A percentile compares a stretch with the other conserved stretches of the same genome.
These are phyloP conservation scores for Cataglyphis albicans DNA, from an alignment of 2,888 invertebrate genomes.

Conservation along the genomic window DNA sequence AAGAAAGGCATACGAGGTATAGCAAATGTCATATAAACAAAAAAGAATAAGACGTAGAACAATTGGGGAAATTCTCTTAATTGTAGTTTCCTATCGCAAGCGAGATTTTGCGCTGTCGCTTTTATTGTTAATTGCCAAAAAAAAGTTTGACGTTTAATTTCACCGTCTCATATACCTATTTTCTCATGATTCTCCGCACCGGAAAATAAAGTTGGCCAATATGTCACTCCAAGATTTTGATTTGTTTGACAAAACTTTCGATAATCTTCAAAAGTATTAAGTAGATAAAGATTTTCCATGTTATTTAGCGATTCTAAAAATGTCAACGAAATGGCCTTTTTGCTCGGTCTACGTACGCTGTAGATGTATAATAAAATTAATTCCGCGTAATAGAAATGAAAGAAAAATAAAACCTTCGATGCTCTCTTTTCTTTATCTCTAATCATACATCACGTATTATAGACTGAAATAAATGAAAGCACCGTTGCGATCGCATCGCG, in stretches of 20 bases:
- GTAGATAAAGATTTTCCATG: background rate
- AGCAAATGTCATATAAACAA: constrained; percentile 7
- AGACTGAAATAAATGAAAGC: background rate
- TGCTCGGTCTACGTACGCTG: background rate
- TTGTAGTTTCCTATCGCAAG: background rate
- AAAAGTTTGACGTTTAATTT: background rate
- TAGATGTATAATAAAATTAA: background rate
- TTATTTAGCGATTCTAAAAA: background rate
- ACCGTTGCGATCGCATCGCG: background rate
- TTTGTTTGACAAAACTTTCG: background rate
- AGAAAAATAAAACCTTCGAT: background rate
- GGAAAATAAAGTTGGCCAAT: background rate
- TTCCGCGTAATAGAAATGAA: background rate
- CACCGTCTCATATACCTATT: background rate
- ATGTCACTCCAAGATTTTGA: background rate
- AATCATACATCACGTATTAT: background rate
- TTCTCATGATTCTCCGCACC: constrained; percentile 7
- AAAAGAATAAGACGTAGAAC: constrained; percentile 7
- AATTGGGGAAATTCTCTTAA: background rate
- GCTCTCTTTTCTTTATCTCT: background rate
- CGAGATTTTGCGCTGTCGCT: background rate
- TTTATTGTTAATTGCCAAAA: background rate
- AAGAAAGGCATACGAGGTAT: background rate
- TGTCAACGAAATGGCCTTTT: background rate
- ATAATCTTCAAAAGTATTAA: constrained; percentile 8